These are phyloP conservation scores for Scylla paramamosain DNA, from an alignment of 1,140 invertebrate species.

Conservation along the genomic window DNA sequence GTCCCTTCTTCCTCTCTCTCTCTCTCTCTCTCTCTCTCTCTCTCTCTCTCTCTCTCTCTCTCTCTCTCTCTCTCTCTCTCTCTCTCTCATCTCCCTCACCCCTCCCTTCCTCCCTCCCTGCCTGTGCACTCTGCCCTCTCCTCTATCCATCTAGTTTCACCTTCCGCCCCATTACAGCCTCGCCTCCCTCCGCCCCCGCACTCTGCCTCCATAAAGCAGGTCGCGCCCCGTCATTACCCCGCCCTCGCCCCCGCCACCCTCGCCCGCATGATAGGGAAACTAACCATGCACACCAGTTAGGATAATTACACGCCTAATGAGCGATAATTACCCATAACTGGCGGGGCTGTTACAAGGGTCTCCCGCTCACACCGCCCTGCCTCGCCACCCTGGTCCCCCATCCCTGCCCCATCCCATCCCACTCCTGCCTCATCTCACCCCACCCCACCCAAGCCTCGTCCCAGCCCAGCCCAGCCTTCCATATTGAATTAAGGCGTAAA, in stretches of 20 bases:
- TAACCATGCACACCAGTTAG: constrained; percentile 64
- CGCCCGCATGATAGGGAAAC: constrained; percentile 19
- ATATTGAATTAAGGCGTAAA: constrained; percentile 60
- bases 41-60: background rate
- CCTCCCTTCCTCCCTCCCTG: background rate
- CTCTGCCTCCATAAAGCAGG: background rate
- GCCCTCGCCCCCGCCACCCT: constrained; percentile 22
- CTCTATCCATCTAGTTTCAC: background rate
- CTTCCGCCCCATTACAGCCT: background rate
- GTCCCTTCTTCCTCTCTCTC: constrained; percentile 13
- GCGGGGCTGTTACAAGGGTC: background rate
- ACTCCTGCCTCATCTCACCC: background rate
- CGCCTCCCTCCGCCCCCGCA: background rate
- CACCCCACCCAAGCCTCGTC: background rate
- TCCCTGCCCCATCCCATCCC: background rate
- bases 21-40: background rate
- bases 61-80: background rate
- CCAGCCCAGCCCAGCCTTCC: background rate
- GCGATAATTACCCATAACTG: constrained; percentile 56
- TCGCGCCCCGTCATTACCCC: constrained; percentile 36
- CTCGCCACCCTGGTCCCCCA: background rate
- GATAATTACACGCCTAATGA: constrained; percentile 64
- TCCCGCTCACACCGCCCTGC: background rate
- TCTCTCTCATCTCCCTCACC: background rate
- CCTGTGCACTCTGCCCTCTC: background rate